phyloP scores from a whole-genome alignment of 2,888 invertebrate species.

The Tenodera sinensis region DNA sequence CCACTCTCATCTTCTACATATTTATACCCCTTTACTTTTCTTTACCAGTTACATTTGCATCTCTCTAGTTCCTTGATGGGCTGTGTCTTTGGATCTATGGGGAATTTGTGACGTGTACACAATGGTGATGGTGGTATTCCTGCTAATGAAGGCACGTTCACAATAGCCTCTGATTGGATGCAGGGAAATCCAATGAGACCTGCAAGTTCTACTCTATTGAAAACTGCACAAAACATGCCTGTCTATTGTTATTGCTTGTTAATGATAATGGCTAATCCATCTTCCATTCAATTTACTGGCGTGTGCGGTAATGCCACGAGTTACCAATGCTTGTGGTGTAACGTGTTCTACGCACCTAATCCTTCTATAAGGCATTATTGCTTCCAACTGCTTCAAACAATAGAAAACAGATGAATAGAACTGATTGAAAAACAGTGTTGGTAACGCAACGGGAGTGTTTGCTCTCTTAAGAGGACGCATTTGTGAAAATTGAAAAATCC shows the following conservation, averaged over 20 bases:
- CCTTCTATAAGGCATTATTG: no score
- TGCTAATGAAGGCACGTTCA: background rate
- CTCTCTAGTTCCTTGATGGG: background rate
- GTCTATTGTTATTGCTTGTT: no score
- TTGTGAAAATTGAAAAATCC: no score
- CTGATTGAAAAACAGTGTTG: no score
- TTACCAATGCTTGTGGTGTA: background rate
- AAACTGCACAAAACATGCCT: background rate
- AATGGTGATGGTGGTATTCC: background rate
- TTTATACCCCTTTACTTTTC: background rate
- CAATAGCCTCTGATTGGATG: background rate
- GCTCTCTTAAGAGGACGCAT: no score
- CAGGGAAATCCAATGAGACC: background rate
- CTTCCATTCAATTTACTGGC: background rate
- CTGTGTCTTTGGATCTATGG: background rate
- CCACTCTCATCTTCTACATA: background rate
- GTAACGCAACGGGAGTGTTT: no score
- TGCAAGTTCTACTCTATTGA: background rate
- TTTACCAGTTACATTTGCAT: background rate
- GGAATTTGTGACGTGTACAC: background rate
- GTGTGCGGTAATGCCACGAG: background rate
- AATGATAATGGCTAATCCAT: background rate
- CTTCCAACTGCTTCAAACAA: no score
- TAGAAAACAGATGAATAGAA: no score
- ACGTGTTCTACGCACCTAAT: no score